Conservation (phyloP, 2,797 vertebrate genomes). For the Sciurus vulgaris region DNA sequence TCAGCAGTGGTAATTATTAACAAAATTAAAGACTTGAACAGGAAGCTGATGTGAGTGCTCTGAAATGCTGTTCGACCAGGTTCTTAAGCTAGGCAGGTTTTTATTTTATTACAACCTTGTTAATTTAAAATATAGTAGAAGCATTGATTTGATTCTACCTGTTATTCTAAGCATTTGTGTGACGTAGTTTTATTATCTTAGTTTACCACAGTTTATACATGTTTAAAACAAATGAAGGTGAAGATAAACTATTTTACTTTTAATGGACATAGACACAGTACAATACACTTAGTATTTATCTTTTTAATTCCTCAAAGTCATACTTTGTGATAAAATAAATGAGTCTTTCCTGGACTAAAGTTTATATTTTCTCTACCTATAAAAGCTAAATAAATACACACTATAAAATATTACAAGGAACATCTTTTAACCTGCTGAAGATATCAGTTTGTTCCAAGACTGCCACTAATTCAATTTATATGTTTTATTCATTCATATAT, state of each 20-base stretch:
- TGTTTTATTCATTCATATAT: slow-evolving; percentile 8
- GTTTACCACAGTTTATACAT: slow-evolving; percentile 50
- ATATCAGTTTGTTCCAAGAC: not conserved
- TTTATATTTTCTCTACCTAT: slow-evolving; percentile 43
- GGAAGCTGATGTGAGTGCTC: slow-evolving; percentile 75
- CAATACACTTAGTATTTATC: not conserved
- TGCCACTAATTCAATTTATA: not conserved
- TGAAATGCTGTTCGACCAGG: slow-evolving; percentile 78
- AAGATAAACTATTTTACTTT: slow-evolving; percentile 21
- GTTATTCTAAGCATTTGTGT: slow-evolving; percentile 67
- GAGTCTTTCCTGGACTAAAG: not conserved
- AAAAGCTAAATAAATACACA: slow-evolving; percentile 48
- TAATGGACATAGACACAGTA: not conserved
- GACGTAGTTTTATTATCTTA: slow-evolving; percentile 60
- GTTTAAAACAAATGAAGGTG: slow-evolving; percentile 55
- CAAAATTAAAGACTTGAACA: slow-evolving; percentile 82
- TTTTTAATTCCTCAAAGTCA: slow-evolving; percentile 45
- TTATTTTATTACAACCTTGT: slow-evolving; percentile 83
- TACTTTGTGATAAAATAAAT: slow-evolving; percentile 54
- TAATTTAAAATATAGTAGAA: slow-evolving; percentile 73
- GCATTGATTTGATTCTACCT: slow-evolving; percentile 81
- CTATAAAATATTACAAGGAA: not conserved
- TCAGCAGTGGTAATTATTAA: slow-evolving; percentile 80
- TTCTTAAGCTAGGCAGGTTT: slow-evolving; percentile 77
- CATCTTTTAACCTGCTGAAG: slow-evolving; percentile 16